These are phyloP conservation scores for Tadarida brasiliensis DNA, from an alignment of 2,797 vertebrate genomes.

Conservation along the genomic window DNA sequence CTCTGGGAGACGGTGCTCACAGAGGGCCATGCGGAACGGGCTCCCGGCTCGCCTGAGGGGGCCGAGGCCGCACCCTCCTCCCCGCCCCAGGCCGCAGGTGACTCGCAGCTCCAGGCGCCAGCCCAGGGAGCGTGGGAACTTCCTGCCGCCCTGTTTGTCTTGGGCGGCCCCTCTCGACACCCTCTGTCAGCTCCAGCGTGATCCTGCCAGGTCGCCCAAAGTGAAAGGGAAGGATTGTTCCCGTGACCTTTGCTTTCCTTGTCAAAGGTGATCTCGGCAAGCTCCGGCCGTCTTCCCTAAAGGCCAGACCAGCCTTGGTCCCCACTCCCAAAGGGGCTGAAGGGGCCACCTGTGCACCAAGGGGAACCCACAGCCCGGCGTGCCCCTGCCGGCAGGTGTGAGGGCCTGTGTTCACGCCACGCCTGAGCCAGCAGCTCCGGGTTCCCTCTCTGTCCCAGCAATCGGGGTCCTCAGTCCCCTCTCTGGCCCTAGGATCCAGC, in stretches of 20 bases:
- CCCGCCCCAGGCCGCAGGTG: neutral
- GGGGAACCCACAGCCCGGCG: neutral
- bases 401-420: fast-evolving
- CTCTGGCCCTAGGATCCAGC: neutral
- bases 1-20: fast-evolving
- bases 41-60: neutral
- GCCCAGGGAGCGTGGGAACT: constrained; percentile 79
- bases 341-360: neutral
- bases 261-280: constrained; percentile 60
- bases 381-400: neutral
- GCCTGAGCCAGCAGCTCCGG: neutral
- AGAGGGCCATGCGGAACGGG: fast-evolving
- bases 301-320: neutral
- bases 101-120: neutral
- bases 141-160: constrained; percentile 76
- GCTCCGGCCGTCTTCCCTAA: neutral
- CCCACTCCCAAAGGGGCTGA: neutral
- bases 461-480: neutral
- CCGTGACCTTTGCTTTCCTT: constrained; percentile 74
- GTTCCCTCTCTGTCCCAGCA: neutral
- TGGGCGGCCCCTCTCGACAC: constrained; percentile 61
- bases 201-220: constrained; percentile 55
- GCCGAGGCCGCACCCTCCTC: neutral
- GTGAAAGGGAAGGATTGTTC: constrained; percentile 77
- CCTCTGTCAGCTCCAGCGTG: constrained; percentile 43